Percentiles rank a stretch among this genome's conserved stretches.
Evolutionary conservation across 2,113 vertebrate species (phyloP).

Genomic region (Plestiodon gilberti): DNA sequence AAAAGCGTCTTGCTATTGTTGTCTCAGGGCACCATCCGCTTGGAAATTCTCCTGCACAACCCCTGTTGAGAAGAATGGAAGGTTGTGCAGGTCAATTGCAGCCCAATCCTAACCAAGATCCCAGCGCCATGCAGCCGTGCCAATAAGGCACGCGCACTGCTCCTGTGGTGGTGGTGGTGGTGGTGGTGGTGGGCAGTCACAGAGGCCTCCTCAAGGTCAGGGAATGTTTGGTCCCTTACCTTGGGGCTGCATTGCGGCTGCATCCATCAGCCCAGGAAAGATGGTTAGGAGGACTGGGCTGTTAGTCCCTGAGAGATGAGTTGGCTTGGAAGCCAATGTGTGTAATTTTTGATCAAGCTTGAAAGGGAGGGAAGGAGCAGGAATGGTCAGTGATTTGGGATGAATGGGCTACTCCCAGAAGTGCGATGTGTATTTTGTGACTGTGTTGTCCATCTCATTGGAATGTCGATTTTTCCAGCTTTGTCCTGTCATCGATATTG

Average conservation of each 20-base stretch:
- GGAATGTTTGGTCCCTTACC: too few species aligned
- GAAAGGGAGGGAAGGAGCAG: neutral
- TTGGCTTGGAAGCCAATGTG: fast-evolving
- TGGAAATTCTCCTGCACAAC: neutral
- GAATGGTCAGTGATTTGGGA: too few species aligned
- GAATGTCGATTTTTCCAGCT: slow-evolving; percentile 47
- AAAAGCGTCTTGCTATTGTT: neutral
- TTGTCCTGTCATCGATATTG: slow-evolving; percentile 52
- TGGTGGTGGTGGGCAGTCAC: too few species aligned
- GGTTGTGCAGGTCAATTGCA: neutral
- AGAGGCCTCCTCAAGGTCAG: too few species aligned
- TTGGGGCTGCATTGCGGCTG: too few species aligned
- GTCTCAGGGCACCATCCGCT: neutral
- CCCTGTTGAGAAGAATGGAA: neutral
- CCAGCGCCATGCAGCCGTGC: too few species aligned
- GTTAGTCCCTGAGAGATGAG: neutral
- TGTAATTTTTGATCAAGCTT: too few species aligned
- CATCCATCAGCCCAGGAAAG: too few species aligned
- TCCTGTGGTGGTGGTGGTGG: too few species aligned
- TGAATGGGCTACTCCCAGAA: neutral
- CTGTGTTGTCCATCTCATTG: fast-evolving
- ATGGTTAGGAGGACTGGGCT: neutral
- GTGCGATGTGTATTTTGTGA: fast-evolving
- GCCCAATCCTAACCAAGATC: too few species aligned
- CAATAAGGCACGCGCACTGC: too few species aligned